These are phyloP conservation scores for Danio rerio DNA, from an alignment of 2,113 vertebrate species.

Conservation along the genomic window DNA sequence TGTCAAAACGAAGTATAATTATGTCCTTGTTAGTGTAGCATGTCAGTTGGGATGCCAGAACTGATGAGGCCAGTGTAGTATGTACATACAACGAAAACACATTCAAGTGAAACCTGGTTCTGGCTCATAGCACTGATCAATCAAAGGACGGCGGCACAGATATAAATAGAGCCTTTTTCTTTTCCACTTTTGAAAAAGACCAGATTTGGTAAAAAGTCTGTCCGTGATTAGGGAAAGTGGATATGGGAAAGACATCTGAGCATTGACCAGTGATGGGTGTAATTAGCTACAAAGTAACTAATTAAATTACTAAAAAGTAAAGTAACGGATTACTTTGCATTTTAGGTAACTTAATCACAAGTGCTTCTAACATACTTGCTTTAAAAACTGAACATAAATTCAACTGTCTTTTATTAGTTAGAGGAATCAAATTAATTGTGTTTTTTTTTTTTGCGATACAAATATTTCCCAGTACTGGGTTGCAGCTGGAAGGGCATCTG, in stretches of 20 bases:
- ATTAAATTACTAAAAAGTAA: no score
- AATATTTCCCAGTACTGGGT: no score
- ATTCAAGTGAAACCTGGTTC: neutral
- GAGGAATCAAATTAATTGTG: no score
- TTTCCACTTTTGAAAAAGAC: neutral
- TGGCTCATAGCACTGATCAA: conserved; percentile 1
- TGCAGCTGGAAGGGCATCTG: no score
- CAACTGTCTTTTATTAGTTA: no score
- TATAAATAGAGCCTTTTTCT: neutral
- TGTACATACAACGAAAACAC: neutral
- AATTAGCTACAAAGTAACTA: no score
- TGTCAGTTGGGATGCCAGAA: neutral
- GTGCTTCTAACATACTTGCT: no score
- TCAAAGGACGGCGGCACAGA: neutral
- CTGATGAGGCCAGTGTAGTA: neutral
- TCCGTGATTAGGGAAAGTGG: neutral
- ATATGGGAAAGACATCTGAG: neutral
- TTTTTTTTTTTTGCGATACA: no score
- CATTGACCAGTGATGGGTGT: neutral
- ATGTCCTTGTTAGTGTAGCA: neutral
- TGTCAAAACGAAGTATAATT: neutral
- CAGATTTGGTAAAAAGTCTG: neutral
- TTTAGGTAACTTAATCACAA: no score
- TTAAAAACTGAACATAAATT: no score
- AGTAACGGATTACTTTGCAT: no score